phyloP scores from a whole-genome alignment of 2,797 vertebrate genomes.

The Furcifer pardalis region DNA sequence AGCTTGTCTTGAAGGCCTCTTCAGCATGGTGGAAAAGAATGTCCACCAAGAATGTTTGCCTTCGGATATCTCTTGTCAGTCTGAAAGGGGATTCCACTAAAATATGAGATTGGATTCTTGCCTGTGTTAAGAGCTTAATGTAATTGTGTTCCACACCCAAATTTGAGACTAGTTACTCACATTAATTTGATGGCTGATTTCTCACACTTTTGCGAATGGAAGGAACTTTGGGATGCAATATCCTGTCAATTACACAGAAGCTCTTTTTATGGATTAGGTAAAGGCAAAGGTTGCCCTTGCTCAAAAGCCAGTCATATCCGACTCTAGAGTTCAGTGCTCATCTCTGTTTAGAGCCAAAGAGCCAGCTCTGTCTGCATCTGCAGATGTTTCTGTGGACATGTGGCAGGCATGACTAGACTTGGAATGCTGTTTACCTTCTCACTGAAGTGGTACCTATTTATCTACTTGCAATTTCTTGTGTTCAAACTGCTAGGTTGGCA shows the following conservation, averaged over 20 bases:
- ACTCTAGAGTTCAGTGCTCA: too few relatives aligned
- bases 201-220: neutral
- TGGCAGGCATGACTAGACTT: too few relatives aligned
- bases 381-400: too few relatives aligned
- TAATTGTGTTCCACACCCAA: neutral
- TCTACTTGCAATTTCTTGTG: too few relatives aligned
- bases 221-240: neutral
- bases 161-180: neutral
- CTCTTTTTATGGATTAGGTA: neutral
- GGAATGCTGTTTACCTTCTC: too few relatives aligned
- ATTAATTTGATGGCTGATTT: neutral
- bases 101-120: neutral
- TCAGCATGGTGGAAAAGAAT: constrained; percentile 32
- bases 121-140: neutral
- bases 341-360: too few relatives aligned
- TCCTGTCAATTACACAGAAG: neutral
- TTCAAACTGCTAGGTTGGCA: too few relatives aligned
- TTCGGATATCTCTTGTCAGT: constrained; percentile 38
- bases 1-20: neutral
- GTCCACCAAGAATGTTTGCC: neutral
- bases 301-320: too few relatives aligned
- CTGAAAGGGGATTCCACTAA: constrained; percentile 8
- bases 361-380: too few relatives aligned
- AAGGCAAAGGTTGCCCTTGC: too few relatives aligned
- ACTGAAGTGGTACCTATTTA: too few relatives aligned